Evolutionary conservation across 64 coral and sea anemone genomes (phyloP).

Genomic region (Montipora capricornis): DNA sequence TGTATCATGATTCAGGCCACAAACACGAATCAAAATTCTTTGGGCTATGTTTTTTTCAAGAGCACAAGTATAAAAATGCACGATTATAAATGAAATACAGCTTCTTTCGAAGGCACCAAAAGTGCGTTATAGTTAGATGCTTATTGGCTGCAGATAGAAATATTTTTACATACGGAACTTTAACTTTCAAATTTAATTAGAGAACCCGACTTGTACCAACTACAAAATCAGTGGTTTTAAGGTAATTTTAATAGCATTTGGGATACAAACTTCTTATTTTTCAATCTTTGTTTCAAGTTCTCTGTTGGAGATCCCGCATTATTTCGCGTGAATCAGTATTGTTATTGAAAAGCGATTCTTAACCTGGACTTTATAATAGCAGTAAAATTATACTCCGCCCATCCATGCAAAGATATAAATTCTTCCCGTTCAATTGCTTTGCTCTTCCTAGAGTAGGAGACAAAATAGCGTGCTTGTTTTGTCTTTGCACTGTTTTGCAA

Average conservation of each 20-base stretch:
- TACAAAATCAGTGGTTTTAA: not conserved
- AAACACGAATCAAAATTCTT: not conserved
- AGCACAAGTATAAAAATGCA: not conserved
- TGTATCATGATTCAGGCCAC: not conserved
- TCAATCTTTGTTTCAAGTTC: not conserved
- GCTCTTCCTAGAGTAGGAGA: not conserved
- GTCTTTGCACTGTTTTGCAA: not conserved
- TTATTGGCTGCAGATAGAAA: too few species aligned
- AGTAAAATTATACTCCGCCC: not conserved
- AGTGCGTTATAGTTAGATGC: too few species aligned
- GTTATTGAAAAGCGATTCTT: not conserved
- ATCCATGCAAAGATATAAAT: not conserved
- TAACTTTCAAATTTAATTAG: not conserved
- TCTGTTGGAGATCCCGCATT: not conserved
- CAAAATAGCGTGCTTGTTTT: slow-evolving; percentile 6
- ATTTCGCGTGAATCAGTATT: not conserved
- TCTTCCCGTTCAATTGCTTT: not conserved
- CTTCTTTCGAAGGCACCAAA: too few species aligned
- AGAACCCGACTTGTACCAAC: not conserved
- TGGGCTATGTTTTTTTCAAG: not conserved
- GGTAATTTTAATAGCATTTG: not conserved
- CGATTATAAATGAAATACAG: too few species aligned
- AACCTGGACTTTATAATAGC: not conserved
- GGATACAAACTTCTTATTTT: not conserved
- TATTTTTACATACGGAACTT: not conserved